These are phyloP conservation scores for Lobophora halterata DNA, from an alignment of 2,888 invertebrate genomes.

Conservation along the genomic window DNA sequence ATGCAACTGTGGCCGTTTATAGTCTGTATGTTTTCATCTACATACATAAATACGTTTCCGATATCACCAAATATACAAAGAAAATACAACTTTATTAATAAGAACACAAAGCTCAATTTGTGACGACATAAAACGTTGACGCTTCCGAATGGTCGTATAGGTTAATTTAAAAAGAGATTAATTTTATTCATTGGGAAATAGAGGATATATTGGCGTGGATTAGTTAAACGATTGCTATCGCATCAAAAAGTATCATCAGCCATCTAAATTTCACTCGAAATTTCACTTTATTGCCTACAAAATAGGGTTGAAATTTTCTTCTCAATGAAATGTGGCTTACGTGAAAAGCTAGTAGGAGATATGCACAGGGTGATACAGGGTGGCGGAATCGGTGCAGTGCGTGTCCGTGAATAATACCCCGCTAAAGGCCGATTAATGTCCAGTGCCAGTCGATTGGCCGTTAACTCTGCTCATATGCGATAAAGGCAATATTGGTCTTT, in stretches of 20 bases:
- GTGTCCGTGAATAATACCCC: conserved; percentile 78
- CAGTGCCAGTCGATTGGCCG: conserved; percentile 54
- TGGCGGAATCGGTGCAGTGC: conserved; percentile 68
- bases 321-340: conserved; percentile 21
- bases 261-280: conserved; percentile 8
- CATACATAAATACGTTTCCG: conserved; percentile 51
- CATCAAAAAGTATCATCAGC: conserved; percentile 30
- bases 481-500: conserved; percentile 31
- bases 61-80: conserved; percentile 22
- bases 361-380: conserved; percentile 56
- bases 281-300: conserved; percentile 2
- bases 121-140: conserved; percentile 11
- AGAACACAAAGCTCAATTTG: conserved; percentile 30
- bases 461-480: conserved; percentile 46
- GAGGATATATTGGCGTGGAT: conserved; percentile 77
- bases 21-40: conserved; percentile 65
- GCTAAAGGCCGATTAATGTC: conserved; percentile 77
- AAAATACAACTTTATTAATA: conserved; percentile 34
- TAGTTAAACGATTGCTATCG: conserved; percentile 60
- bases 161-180: conserved; percentile 69
- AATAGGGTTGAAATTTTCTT: conserved; percentile 33
- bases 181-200: conserved; percentile 75
- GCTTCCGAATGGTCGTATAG: conserved; percentile 59
- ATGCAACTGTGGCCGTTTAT: conserved; percentile 73
- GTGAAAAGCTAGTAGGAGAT: too few species aligned